Evolutionary conservation across 2,113 vertebrate genomes (phyloP), one percentile per base, ranked within the genome.

Genomic region (Riparia riparia): DNA sequence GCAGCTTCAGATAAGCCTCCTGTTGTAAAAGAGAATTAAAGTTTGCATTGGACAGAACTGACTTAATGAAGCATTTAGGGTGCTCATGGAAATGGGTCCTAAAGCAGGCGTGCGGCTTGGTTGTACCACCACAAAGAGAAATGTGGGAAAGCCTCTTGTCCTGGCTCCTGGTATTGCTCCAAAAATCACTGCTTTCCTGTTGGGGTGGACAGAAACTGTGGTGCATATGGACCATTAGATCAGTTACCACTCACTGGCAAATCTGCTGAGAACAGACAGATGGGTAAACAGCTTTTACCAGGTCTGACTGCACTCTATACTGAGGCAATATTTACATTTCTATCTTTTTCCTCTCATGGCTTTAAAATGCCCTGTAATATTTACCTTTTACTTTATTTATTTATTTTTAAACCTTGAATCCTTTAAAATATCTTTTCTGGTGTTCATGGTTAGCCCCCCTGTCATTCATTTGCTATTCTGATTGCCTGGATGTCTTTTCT

Each of bases 251-350:
- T 78, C 44, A 12, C 37, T 6, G 7, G 79, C 72, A 92, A 15
- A 34, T 71, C 79, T 86, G 39, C 56, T 86, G 68, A 54, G 87
- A 94, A 17, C n/a, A 94, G 58, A 28, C 85, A 50, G 66, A 68
- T 57, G 68, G 85, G 68, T 72, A 71, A 92, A 95, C 69, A 90
- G 44, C 76, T 89, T 81, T 60, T 81, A 53, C 50, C 72, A 86
- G 63, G 10, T 56, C 45, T 93, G 64, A 34, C 54, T 92, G 76
- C 47, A 32, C 34, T 81, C 76, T 57, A 1, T 47, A 45, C 47
- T 47, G 32, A 70, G 56, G 21, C 63, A 86, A 20, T 91, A 50
- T 91, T 89, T 85, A 56, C 47, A 4, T 39, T 53, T 49, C 41
- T 39, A 2, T 28, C 66, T 86, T 80, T 21, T 90, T 7, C 19